A percentile compares a stretch with the other conserved stretches of the same genome.
These are phyloP conservation scores for Acanthiza pusilla DNA, from an alignment of 2,797 vertebrate species.

Conservation along the genomic window DNA sequence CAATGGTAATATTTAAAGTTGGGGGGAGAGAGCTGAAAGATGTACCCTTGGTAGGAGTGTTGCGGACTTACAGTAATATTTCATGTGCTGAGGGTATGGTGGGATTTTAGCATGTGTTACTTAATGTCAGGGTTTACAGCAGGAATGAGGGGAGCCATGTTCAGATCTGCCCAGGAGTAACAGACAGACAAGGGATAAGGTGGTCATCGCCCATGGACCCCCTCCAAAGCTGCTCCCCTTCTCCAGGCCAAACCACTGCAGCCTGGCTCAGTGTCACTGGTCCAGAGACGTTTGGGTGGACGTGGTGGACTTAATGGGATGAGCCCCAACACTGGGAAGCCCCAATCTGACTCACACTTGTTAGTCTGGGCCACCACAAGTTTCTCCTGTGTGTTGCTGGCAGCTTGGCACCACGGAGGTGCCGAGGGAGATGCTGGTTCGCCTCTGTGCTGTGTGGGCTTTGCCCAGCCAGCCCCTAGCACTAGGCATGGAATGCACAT, in stretches of 20 bases:
- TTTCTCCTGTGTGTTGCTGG: rapidly evolving
- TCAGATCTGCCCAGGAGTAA: background rate
- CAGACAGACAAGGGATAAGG: background rate
- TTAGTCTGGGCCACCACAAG: background rate
- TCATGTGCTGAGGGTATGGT: background rate
- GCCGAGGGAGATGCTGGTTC: background rate
- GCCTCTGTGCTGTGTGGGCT: background rate
- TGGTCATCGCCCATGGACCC: rapidly evolving
- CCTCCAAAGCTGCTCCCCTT: background rate
- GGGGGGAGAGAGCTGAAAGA: background rate
- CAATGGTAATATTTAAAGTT: background rate
- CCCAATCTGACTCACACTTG: rapidly evolving
- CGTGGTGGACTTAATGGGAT: background rate
- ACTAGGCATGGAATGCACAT: rapidly evolving
- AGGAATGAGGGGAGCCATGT: background rate
- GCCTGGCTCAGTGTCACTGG: rapidly evolving
- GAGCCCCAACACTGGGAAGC: background rate
- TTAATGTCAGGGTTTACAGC: background rate
- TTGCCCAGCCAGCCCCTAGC: background rate
- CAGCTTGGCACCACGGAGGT: rapidly evolving
- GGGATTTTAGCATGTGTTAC: background rate
- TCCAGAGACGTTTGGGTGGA: background rate
- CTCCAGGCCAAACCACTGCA: background rate
- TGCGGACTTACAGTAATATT: background rate
- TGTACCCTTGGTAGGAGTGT: background rate